Evolutionary conservation across 1,140 invertebrate genomes (phyloP), one percentile per base, ranked within the genome.

Genomic region (Philotrypesis tridentata): DNA sequence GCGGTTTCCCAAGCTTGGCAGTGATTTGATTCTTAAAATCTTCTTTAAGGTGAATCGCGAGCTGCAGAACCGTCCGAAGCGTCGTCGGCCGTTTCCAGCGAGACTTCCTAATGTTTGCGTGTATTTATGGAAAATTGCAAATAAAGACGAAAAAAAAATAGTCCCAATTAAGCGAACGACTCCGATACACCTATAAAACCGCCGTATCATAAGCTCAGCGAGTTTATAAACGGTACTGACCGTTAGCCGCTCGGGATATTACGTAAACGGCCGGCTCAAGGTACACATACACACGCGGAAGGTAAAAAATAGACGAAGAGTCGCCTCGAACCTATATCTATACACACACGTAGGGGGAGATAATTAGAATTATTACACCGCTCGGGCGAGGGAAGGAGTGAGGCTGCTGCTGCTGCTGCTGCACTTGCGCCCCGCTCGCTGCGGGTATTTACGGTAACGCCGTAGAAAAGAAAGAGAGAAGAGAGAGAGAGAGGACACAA

Each of bases 311-410:
- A n/a, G 48, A 55, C 48, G 48, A 55, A 6, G 48, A 55, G 48
- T n/a, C 17, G 67, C 67, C 23, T 27, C 17, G n/a, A n/a, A n/a
- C n/a, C n/a, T n/a, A n/a, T n/a, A n/a, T n/a, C n/a, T n/a, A n/a
- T n/a, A n/a, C n/a, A n/a, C n/a, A n/a, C n/a, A 67, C 12, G n/a
- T n/a, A n/a, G 5, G 61, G 5, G 61, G 71, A 21, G 79, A 48
- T 81, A 81, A 81, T 81, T 75, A 70, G 79, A 81, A 81, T 75
- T 74, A 75, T 81, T 81, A 75, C 61, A 81, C 33, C 71, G 25
- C 25, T 11, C 12, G 12, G 17, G n/a, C n/a, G n/a, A 37, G 25
- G 48, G 6, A 27, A 61, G 14, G 17, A 74, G 61, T 31, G 12
- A 33, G 31, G 23, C 25, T 6, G 74, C 29, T 48, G 48, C 27